Percentiles rank a stretch among this genome's conserved stretches.
Evolutionary conservation across 2,113 vertebrate genomes (phyloP).

Genomic region (Galeopterus variegatus): DNA sequence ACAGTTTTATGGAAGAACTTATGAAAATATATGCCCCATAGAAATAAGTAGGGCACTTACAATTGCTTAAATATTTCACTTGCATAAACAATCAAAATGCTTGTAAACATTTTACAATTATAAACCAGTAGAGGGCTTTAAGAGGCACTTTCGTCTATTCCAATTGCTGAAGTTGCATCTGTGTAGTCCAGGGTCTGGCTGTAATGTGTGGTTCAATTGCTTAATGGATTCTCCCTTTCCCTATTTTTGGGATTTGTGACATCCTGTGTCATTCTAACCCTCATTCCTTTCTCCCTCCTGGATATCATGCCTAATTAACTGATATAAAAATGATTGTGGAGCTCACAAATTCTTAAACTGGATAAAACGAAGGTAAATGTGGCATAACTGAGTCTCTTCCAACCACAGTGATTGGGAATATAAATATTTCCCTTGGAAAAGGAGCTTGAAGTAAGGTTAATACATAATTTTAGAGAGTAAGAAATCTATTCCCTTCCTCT

Average conservation of each 20-base stretch:
- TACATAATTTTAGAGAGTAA: slow-evolving; percentile 2
- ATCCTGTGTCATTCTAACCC: slow-evolving; percentile 50
- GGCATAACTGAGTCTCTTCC: slow-evolving; percentile 47
- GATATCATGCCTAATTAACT: slow-evolving; percentile 74
- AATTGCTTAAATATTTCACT: slow-evolving; percentile 63
- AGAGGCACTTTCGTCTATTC: background rate
- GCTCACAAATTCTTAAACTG: slow-evolving; percentile 70
- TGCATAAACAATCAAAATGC: slow-evolving; percentile 29
- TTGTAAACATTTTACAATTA: slow-evolving; percentile 69
- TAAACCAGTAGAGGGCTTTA: slow-evolving; percentile 51
- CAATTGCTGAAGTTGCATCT: background rate
- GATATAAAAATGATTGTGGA: slow-evolving; percentile 69
- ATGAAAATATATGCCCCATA: slow-evolving; percentile 25
- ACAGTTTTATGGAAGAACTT: background rate
- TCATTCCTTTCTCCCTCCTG: slow-evolving; percentile 46
- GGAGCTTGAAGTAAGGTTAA: slow-evolving; percentile 14
- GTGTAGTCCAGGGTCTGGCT: background rate
- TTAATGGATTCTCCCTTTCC: slow-evolving; percentile 54
- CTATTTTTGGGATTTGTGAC: slow-evolving; percentile 67
- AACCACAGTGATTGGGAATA: background rate
- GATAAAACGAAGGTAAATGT: slow-evolving; percentile 72
- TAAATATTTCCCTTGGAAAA: slow-evolving; percentile 57
- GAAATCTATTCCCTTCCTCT: background rate
- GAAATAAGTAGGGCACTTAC: background rate
- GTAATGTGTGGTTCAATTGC: background rate